These are phyloP conservation scores for Pogonomyrmex californicus DNA, from an alignment of 1,140 invertebrate genomes.

Conservation along the genomic window DNA sequence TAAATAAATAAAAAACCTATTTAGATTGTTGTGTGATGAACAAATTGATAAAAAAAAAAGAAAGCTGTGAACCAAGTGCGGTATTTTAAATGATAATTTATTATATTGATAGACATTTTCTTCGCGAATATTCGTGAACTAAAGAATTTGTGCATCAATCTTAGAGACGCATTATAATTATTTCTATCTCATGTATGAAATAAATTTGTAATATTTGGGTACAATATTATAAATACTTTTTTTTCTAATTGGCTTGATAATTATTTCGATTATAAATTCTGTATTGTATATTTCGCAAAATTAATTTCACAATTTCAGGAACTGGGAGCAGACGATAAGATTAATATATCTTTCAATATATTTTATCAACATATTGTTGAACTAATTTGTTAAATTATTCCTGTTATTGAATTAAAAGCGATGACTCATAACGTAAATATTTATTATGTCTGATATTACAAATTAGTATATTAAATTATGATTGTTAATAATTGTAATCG, in stretches of 20 bases:
- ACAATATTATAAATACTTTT: neutral
- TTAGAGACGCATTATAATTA: constrained; percentile 58
- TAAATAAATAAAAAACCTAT: too few species aligned
- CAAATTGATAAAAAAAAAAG: neutral
- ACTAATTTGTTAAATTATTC: neutral
- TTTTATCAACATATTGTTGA: neutral
- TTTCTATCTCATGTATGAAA: constrained; percentile 52
- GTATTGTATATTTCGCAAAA: neutral
- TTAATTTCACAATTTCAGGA: neutral
- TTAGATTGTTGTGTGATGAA: too few species aligned
- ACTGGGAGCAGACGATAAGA: neutral
- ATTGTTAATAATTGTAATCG: too few species aligned
- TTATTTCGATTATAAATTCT: neutral
- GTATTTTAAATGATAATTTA: neutral
- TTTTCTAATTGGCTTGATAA: neutral
- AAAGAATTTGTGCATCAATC: constrained; percentile 30
- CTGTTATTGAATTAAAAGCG: neutral
- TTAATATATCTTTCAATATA: too few species aligned
- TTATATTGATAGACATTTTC: neutral
- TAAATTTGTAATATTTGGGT: constrained; percentile 60
- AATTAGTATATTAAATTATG: too few species aligned
- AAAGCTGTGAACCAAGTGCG: neutral
- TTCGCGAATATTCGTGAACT: neutral
- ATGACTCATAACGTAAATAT: neutral
- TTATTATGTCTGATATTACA: neutral